Evolutionary conservation across 2,888 invertebrate genomes (phyloP).

Genomic region (Hydriomena furcata): DNA sequence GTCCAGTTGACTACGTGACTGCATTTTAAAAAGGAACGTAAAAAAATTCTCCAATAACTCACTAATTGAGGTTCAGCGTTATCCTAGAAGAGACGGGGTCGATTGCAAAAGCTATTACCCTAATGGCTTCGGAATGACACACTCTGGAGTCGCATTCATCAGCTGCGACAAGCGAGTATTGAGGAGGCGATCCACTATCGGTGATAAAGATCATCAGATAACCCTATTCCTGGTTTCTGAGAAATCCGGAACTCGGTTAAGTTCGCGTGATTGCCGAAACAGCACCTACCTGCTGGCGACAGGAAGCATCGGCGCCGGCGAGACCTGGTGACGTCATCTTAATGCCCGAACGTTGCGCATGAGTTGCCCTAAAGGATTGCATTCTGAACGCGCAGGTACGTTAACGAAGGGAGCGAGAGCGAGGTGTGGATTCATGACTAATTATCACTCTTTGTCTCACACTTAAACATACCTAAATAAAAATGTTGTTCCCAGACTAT

Average conservation of each 20-base stretch:
- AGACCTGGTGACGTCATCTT: slow-evolving; percentile 30
- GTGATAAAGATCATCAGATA: slow-evolving; percentile 21
- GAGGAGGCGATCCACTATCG: slow-evolving; percentile 16
- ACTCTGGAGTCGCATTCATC: slow-evolving; percentile 4
- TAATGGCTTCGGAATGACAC: slow-evolving; percentile 24
- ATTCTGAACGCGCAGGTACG: slow-evolving; percentile 17
- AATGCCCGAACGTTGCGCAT: not conserved
- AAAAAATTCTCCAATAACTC: slow-evolving; percentile 9
- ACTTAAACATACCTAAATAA: not conserved
- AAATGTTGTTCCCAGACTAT: too few species aligned
- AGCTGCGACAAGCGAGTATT: not conserved
- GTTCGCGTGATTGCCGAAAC: slow-evolving; percentile 3
- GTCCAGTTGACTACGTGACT: too few species aligned
- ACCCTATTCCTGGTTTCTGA: slow-evolving; percentile 22
- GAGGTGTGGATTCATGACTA: not conserved
- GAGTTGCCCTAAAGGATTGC: slow-evolving; percentile 20
- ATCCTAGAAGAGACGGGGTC: slow-evolving; percentile 15
- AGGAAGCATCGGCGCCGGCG: slow-evolving; percentile 31
- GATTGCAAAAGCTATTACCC: slow-evolving; percentile 27
- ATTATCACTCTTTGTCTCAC: slow-evolving; percentile 2
- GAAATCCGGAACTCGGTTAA: slow-evolving; percentile 28
- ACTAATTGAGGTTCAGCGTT: slow-evolving; percentile 27
- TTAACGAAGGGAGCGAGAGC: not conserved
- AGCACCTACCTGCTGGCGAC: slow-evolving; percentile 19
- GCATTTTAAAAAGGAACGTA: not conserved